phyloP scores from a whole-genome alignment of 2,797 vertebrate species.

The Onychomys torridus region DNA sequence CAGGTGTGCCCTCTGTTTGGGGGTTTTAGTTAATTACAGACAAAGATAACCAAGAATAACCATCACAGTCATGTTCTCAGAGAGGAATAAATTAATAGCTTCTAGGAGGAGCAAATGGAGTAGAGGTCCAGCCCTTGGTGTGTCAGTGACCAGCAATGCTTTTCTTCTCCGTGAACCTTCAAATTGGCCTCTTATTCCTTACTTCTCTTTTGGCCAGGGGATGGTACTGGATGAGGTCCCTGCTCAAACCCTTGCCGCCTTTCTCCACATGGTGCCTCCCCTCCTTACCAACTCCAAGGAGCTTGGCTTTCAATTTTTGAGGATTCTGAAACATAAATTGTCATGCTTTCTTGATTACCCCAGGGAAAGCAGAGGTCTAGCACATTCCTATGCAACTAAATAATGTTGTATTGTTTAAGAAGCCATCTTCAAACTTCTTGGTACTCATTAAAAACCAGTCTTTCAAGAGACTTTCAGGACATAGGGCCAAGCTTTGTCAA shows the following conservation, averaged over 20 bases:
- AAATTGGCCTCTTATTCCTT: background rate
- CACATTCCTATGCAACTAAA: background rate
- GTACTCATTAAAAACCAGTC: background rate
- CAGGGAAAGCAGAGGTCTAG: background rate
- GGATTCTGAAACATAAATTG: background rate
- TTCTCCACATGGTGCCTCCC: background rate
- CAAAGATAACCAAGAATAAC: background rate
- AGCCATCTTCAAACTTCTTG: background rate
- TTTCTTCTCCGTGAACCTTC: background rate
- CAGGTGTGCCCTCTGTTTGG: too few species aligned
- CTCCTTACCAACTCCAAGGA: background rate
- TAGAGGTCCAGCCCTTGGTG: background rate
- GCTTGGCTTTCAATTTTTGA: background rate
- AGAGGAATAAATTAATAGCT: background rate
- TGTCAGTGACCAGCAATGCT: background rate
- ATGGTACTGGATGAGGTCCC: background rate
- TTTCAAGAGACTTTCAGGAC: background rate
- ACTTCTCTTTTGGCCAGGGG: background rate
- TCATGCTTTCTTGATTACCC: background rate
- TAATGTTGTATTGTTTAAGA: background rate
- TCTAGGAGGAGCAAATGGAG: background rate
- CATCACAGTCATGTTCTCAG: background rate
- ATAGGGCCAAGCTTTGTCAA: background rate
- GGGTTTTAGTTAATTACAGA: background rate
- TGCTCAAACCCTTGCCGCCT: background rate